Percentiles rank a stretch among this genome's conserved stretches.
Conservation (phyloP, 2,797 vertebrate genomes). For the Linurgus olivaceus region DNA sequence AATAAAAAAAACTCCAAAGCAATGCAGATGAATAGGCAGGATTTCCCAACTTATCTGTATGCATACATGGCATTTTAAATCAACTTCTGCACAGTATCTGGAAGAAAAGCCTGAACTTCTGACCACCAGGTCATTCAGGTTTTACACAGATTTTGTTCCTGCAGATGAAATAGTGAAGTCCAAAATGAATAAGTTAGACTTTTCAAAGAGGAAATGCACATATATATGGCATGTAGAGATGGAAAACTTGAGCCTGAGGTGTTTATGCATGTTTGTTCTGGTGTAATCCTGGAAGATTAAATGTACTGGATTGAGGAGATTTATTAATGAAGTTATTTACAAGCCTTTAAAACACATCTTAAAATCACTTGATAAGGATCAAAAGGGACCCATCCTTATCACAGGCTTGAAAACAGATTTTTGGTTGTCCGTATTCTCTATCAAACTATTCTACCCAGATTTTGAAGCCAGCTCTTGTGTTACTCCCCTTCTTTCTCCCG, state of each 20-base stretch:
- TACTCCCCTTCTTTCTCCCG: background rate
- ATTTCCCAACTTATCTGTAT: background rate
- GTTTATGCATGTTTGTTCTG: background rate
- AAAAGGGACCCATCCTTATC: background rate
- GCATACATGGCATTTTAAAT: background rate
- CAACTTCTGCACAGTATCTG: background rate
- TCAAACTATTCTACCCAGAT: background rate
- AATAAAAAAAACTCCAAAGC: background rate
- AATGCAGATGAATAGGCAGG: too few relatives aligned
- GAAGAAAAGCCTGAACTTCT: background rate
- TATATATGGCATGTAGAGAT: accelerated
- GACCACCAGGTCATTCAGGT: background rate
- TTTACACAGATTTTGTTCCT: background rate
- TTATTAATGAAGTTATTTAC: background rate
- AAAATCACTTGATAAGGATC: background rate
- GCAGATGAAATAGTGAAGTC: background rate
- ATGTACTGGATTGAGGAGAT: background rate
- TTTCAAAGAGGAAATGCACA: background rate
- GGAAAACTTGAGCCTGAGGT: background rate
- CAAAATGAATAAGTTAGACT: background rate
- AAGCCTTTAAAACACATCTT: background rate
- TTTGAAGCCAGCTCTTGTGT: background rate
- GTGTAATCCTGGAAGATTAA: background rate
- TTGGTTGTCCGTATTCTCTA: accelerated
- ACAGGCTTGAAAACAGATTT: background rate